Evolutionary conservation across 2,113 vertebrate genomes (phyloP).

Genomic region (Chloropsis hardwickii): DNA sequence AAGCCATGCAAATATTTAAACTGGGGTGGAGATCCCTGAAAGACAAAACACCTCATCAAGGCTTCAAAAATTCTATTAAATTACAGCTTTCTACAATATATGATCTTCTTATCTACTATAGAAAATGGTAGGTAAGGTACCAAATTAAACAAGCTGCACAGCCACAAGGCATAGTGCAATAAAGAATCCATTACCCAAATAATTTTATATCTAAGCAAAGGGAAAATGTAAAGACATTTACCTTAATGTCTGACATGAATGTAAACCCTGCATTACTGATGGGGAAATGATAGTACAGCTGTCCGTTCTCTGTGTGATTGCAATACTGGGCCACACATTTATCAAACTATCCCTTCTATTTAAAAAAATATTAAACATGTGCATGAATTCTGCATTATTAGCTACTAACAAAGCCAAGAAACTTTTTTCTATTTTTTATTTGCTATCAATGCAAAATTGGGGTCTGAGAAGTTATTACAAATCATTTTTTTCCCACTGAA

Average conservation of each 20-base stretch:
- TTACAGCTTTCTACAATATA: constrained; percentile 9
- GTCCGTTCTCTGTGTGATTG: background rate
- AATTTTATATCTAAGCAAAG: constrained; percentile 36
- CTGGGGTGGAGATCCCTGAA: background rate
- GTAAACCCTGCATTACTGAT: background rate
- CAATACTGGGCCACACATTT: background rate
- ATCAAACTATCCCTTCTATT: background rate
- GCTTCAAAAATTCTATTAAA: background rate
- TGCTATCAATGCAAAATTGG: background rate
- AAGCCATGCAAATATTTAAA: background rate
- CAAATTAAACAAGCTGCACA: constrained; percentile 23
- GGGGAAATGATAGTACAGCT: background rate
- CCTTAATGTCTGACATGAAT: background rate
- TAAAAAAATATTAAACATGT: background rate
- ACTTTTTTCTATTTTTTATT: background rate
- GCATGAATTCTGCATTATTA: background rate
- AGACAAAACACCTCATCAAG: background rate
- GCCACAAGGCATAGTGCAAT: constrained; percentile 12
- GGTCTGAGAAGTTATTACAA: background rate
- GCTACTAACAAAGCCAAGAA: background rate
- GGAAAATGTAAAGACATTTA: constrained; percentile 35
- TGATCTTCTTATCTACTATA: background rate
- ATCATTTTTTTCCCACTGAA: background rate
- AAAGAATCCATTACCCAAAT: constrained; percentile 38
- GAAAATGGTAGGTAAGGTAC: background rate